These are phyloP conservation scores for Rhagophthalmus giganteus DNA, from an alignment of 2,888 invertebrate genomes.

Conservation along the genomic window DNA sequence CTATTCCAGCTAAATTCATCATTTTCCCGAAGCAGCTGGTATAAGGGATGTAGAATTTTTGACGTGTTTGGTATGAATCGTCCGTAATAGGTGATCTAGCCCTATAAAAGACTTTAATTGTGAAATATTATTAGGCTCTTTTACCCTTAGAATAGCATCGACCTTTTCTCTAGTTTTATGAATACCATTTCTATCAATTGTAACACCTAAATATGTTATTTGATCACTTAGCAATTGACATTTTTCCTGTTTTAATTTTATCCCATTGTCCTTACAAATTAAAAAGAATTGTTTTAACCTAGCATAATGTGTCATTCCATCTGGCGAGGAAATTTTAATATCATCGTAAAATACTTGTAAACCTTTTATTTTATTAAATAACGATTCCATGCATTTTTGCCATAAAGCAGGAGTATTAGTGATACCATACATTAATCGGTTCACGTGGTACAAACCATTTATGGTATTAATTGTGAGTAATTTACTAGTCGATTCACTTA, in stretches of 20 bases:
- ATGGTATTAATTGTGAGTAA: slow-evolving; percentile 46
- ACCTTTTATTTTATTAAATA: neutral
- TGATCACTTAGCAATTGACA: neutral
- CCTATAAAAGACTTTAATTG: slow-evolving; percentile 32
- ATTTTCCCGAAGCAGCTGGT: slow-evolving; percentile 38
- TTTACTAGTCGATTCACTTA: slow-evolving; percentile 41
- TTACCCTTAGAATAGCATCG: neutral
- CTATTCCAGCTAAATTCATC: slow-evolving; percentile 36
- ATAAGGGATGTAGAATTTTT: slow-evolving; percentile 38
- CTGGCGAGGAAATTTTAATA: neutral
- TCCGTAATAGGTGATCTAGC: too few species aligned
- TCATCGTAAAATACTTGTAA: slow-evolving; percentile 2
- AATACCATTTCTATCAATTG: neutral
- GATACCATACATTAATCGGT: slow-evolving; percentile 44
- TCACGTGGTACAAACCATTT: slow-evolving; percentile 43
- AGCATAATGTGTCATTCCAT: neutral
- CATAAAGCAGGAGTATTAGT: slow-evolving; percentile 23
- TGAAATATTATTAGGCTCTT: neutral
- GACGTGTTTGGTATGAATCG: slow-evolving; percentile 43
- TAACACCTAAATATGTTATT: slow-evolving; percentile 3
- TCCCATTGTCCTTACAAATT: neutral
- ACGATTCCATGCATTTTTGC: slow-evolving; percentile 2
- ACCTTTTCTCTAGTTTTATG: slow-evolving; percentile 2
- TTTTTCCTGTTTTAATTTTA: neutral
- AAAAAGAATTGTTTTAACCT: slow-evolving; percentile 3